phyloP scores from a whole-genome alignment of 2,888 invertebrate species.

The Perizoma affinitatum region DNA sequence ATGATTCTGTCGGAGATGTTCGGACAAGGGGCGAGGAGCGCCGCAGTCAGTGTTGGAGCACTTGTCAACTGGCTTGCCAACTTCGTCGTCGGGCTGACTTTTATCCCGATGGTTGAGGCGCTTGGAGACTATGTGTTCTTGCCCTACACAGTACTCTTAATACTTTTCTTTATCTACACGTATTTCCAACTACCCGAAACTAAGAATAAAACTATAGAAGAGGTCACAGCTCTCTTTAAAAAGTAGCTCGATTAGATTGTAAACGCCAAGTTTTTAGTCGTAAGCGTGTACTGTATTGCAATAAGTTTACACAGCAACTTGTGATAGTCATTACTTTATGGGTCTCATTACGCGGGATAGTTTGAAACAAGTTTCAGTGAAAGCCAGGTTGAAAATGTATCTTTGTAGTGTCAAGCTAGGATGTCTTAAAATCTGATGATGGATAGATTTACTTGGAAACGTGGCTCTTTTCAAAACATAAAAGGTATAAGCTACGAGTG shows the following conservation, averaged over 20 bases:
- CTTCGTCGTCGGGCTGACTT: constrained; percentile 77
- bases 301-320: constrained; percentile 61
- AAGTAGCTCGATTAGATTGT: constrained; percentile 50
- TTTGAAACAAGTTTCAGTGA: no score
- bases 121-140: constrained; percentile 75
- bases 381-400: no score
- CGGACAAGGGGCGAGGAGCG: constrained; percentile 76
- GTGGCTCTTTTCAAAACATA: no score
- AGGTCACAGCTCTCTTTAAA: constrained; percentile 80
- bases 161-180: constrained; percentile 75
- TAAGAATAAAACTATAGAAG: constrained; percentile 79
- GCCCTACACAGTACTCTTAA: constrained; percentile 72
- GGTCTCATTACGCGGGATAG: no score
- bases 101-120: constrained; percentile 66
- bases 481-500: no score
- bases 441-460: no score
- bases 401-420: no score
- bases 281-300: constrained; percentile 54
- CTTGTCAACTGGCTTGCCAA: constrained; percentile 81
- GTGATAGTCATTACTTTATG: constrained; percentile 48
- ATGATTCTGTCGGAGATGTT: constrained; percentile 81
- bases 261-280: constrained; percentile 56
- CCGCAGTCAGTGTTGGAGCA: constrained; percentile 79
- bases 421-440: no score
- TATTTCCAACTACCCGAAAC: constrained; percentile 79